Base-by-base conservation (phyloP, 2,888 invertebrate genomes). In the Trypoxylon attenuatum region DNA sequence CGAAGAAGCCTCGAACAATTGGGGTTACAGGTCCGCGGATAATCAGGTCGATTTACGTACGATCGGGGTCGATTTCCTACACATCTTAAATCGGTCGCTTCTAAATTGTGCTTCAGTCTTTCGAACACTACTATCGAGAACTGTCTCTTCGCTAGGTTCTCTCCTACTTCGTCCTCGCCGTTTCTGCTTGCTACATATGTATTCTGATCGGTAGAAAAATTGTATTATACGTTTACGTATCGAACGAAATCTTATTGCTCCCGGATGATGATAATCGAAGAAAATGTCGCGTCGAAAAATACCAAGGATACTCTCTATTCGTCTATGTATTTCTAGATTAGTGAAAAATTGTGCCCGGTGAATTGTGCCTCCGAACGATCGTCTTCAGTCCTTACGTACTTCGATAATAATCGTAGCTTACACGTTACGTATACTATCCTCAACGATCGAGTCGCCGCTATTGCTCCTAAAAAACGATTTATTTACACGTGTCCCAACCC, bases 211-310 rank as follows among this genome's bases (percentile, higher is more conserved):
- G 33, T 63, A 63, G 53, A 69, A 67, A n/a, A 75, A 62, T 59
- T 43, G 52, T 49, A 27, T 43, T 59, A 56, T n/a, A 39, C 56
- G 45, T 43, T 50, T 53, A 27, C 53, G 52, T 66, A 73, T 73
- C 73, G 66, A 73, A 66, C 60, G 57, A 46, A 55, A 57, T 23
- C 27, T 46, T 5, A 51, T 75, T 75, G 75, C 60, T 73, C 75
- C 73, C 73, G 50, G 43, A 15, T n/a, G 27, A 21, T 33, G 13
- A 4, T 13, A 16, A 54, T 60, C 75, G 68, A 75, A 59, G 54
- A 50, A 54, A 66, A 52, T 29, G 47, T 55, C 29, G 33, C 43
- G 49, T 68, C 75, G 71, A 70, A 43, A 46, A 50, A 61, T 51
- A 33, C 64, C 53, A 73, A 63, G 43, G 50, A 46, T n/a, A n/a